Conservation (phyloP, 2,888 invertebrate species). For the Calliscelio sp. region DNA sequence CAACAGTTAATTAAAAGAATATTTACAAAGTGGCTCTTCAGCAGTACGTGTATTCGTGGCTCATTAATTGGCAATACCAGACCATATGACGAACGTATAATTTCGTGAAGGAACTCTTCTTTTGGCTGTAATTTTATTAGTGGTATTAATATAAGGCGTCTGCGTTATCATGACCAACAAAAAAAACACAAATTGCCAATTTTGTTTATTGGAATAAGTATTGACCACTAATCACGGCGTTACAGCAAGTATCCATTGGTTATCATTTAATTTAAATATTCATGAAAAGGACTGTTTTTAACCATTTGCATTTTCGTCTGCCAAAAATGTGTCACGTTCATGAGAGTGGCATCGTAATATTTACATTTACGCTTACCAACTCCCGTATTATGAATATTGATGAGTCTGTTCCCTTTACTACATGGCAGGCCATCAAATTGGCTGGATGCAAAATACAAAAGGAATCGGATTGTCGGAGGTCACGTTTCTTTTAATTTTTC, state of each 20-base stretch:
- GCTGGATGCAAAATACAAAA: slow-evolving; percentile 29
- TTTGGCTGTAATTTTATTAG: slow-evolving; percentile 6
- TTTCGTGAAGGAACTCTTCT: not conserved
- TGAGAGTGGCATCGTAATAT: slow-evolving; percentile 23
- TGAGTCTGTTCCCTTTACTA: slow-evolving; percentile 38
- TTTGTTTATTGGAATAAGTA: slow-evolving; percentile 31
- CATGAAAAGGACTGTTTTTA: slow-evolving; percentile 38
- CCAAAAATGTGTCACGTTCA: slow-evolving; percentile 33
- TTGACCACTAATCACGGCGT: slow-evolving; percentile 14
- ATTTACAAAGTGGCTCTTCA: not conserved
- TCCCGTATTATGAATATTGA: slow-evolving; percentile 50
- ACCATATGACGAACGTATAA: not conserved
- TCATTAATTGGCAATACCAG: not conserved
- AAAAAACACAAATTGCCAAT: slow-evolving; percentile 1
- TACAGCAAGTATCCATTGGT: slow-evolving; percentile 18
- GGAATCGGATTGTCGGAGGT: slow-evolving; percentile 54
- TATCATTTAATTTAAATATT: slow-evolving; percentile 46
- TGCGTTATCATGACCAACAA: slow-evolving; percentile 29
- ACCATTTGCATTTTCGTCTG: slow-evolving; percentile 34
- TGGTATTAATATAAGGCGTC: not conserved
- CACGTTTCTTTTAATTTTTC: slow-evolving; percentile 26
- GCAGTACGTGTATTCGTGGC: not conserved
- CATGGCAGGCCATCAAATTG: slow-evolving; percentile 44
- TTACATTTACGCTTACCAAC: slow-evolving; percentile 21
- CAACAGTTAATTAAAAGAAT: slow-evolving; percentile 5